Conservation (phyloP, 2,888 invertebrate genomes). For the Tineola bisselliella region DNA sequence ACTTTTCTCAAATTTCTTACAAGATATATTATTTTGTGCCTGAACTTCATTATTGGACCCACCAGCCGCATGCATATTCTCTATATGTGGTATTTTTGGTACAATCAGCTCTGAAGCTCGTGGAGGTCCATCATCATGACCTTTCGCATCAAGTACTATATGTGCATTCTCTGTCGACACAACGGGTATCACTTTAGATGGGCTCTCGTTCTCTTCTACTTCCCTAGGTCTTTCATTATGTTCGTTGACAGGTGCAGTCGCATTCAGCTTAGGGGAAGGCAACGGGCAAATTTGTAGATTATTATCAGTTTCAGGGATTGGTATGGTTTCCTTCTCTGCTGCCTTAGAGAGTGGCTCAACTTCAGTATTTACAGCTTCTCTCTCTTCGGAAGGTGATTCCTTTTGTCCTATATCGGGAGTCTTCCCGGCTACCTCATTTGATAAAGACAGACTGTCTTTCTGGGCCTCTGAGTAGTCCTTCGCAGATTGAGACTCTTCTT, state of each 20-base stretch:
- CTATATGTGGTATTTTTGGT: constrained; percentile 46
- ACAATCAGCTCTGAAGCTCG: constrained; percentile 42
- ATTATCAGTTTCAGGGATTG: constrained; percentile 60
- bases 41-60: not conserved
- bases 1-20: constrained; percentile 40
- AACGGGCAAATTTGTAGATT: constrained; percentile 59
- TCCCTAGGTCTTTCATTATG: constrained; percentile 41
- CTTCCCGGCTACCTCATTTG: not conserved
- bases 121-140: constrained; percentile 35
- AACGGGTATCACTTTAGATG: constrained; percentile 52
- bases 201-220: constrained; percentile 44
- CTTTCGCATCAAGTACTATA: constrained; percentile 51
- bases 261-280: constrained; percentile 51
- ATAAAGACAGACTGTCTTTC: not conserved
- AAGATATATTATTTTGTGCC: constrained; percentile 34
- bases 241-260: constrained; percentile 33
- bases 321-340: constrained; percentile 55
- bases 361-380: constrained; percentile 24
- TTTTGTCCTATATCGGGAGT: not conserved
- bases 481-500: constrained; percentile 25
- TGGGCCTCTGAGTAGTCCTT: not conserved
- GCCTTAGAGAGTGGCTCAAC: constrained; percentile 38
- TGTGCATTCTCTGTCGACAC: constrained; percentile 54
- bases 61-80: constrained; percentile 33
- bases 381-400: constrained; percentile 30